phyloP scores from a whole-genome alignment of 1,140 invertebrate genomes.

The Conopomorpha cramerella region DNA sequence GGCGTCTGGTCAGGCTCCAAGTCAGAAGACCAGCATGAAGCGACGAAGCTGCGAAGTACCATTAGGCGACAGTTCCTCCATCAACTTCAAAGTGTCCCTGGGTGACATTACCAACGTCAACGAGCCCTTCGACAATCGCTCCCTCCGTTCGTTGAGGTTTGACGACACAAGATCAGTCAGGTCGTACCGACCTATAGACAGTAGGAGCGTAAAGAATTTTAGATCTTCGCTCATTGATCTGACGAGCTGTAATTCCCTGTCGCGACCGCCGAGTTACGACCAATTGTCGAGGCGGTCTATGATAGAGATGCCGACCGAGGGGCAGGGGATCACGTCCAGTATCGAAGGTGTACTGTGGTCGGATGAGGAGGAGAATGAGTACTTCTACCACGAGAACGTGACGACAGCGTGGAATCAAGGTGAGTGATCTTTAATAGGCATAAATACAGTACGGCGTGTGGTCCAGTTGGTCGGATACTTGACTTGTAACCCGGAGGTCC shows the following conservation, averaged over 20 bases:
- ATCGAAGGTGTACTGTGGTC: conserved; percentile 59
- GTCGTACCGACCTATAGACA: conserved; percentile 42
- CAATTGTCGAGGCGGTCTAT: conserved; percentile 39
- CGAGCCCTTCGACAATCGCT: conserved; percentile 34
- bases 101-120: conserved; percentile 26
- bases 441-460: too few species aligned
- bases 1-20: conserved; percentile 39
- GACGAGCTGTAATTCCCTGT: conserved; percentile 24
- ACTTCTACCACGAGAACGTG: conserved; percentile 55
- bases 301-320: conserved; percentile 25
- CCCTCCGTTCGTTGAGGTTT: conserved; percentile 33
- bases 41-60: conserved; percentile 45
- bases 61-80: conserved; percentile 43
- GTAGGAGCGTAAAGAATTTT: conserved; percentile 46
- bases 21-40: conserved; percentile 50
- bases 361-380: conserved; percentile 57
- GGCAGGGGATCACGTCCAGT: conserved; percentile 48
- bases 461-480: too few species aligned
- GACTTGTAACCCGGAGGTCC: too few species aligned
- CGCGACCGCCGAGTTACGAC: conserved; percentile 43
- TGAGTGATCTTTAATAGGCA: conserved; percentile 19
- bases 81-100: conserved; percentile 47
- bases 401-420: conserved; percentile 54
- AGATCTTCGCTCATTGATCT: conserved; percentile 38
- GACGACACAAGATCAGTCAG: conserved; percentile 33